Percentiles rank a stretch among this genome's conserved stretches.
Conservation (phyloP, 2,113 vertebrate genomes). For the Corythornis vintsioides region DNA sequence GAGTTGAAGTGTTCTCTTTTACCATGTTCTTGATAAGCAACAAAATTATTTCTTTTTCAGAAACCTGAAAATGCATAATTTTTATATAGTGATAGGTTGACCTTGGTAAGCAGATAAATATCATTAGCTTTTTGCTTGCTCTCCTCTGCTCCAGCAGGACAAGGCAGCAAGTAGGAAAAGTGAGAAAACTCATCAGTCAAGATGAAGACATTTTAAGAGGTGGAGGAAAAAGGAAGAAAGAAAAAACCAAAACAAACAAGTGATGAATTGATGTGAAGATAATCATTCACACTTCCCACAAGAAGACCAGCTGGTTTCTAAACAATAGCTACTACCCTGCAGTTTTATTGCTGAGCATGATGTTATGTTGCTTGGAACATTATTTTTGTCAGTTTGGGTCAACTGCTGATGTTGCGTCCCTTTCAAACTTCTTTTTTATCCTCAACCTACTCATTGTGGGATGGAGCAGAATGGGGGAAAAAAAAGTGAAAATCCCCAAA, state of each 20-base stretch:
- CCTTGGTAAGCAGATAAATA: not conserved
- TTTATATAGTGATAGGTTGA: not conserved
- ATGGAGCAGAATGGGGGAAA: not conserved
- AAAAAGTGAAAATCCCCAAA: not conserved
- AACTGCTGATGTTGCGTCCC: not conserved
- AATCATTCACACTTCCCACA: not conserved
- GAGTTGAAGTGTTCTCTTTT: not conserved
- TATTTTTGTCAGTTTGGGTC: not conserved
- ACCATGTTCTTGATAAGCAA: not conserved
- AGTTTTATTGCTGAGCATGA: not conserved
- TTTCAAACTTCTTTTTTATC: not conserved
- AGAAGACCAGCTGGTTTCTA: not conserved
- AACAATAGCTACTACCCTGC: not conserved
- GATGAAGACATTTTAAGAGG: not conserved
- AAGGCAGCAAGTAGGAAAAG: not conserved
- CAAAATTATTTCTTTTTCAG: not conserved
- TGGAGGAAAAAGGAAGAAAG: not conserved
- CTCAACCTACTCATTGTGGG: not conserved
- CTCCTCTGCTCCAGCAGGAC: not conserved
- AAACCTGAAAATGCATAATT: not conserved
- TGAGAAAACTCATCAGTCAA: not conserved
- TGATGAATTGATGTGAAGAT: not conserved
- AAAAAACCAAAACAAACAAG: not conserved
- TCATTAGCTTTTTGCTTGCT: fast-evolving
- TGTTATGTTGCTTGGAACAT: not conserved